phyloP scores from a whole-genome alignment of 92 coral and sea anemone species.

The Phenganax subtilis region DNA sequence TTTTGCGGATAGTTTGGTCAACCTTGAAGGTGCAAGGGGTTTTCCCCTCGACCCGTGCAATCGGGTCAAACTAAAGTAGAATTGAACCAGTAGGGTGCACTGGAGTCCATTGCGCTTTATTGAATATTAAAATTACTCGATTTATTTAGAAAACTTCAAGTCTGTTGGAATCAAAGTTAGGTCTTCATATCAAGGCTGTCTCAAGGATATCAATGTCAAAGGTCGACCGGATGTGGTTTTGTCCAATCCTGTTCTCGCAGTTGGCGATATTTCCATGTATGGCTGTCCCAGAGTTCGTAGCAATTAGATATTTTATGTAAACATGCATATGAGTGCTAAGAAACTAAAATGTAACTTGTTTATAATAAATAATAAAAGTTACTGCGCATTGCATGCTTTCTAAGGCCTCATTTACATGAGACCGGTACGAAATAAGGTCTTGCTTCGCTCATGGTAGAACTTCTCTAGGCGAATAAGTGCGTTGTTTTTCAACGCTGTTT shows the following conservation, averaged over 20 bases:
- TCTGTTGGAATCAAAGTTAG: neutral
- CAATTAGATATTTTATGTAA: neutral
- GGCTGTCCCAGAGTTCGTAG: neutral
- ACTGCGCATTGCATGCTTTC: no score
- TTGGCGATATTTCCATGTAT: neutral
- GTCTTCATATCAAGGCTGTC: constrained; percentile 1
- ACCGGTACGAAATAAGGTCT: no score
- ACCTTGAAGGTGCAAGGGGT: neutral
- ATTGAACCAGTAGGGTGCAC: no score
- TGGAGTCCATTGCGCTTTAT: neutral
- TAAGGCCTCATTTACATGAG: no score
- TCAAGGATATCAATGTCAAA: neutral
- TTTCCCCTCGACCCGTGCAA: neutral
- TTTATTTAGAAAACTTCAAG: neutral
- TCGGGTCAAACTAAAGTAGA: neutral
- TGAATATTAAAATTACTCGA: neutral
- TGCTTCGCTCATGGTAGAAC: no score
- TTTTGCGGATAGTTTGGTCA: neutral
- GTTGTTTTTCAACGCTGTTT: no score
- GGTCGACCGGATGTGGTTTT: neutral
- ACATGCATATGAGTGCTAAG: no score
- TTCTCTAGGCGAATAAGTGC: no score
- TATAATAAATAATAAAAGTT: no score
- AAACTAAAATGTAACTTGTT: no score
- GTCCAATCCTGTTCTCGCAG: neutral